Evolutionary conservation across 1,140 invertebrate genomes (phyloP).

Genomic region (Micrasema longulum): DNA sequence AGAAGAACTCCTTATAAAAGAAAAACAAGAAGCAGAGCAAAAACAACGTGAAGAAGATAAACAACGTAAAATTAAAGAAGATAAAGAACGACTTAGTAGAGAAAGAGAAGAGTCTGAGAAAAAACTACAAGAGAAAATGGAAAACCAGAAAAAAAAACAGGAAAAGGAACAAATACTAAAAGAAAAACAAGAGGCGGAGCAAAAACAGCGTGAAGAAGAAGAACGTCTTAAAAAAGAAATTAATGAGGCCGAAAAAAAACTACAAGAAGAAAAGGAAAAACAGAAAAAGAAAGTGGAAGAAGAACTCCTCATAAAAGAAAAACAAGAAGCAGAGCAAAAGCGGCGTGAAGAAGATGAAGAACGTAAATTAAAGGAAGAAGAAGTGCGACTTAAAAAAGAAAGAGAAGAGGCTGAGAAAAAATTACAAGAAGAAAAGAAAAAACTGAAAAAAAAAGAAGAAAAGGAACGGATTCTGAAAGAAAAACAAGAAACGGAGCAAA

Average conservation of each 20-base stretch:
- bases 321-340: constrained; percentile 17
- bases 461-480: constrained; percentile 17
- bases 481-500: constrained; percentile 41
- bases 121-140: constrained; percentile 41
- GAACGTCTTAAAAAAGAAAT: constrained; percentile 47
- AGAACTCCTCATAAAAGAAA: constrained; percentile 24
- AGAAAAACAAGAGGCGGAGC: constrained; percentile 36
- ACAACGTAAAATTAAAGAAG: constrained; percentile 49
- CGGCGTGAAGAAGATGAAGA: constrained; percentile 30
- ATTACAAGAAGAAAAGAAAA: constrained; percentile 40
- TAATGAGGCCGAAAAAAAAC: constrained; percentile 34
- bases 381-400: constrained; percentile 42
- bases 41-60: constrained; percentile 58
- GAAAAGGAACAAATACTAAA: constrained; percentile 33
- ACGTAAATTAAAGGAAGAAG: constrained; percentile 36
- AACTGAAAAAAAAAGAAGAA: constrained; percentile 17
- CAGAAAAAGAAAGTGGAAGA: constrained; percentile 47
- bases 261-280: constrained; percentile 43
- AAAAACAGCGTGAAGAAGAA: constrained; percentile 36
- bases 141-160: constrained; percentile 17
- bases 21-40: constrained; percentile 53
- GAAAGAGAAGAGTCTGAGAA: constrained; percentile 42
- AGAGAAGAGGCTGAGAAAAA: constrained; percentile 45
- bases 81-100: constrained; percentile 50
- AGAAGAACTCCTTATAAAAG: constrained; percentile 50